phyloP scores from a whole-genome alignment of 92 coral and sea anemone species.

The Phymanthus crucifer region DNA sequence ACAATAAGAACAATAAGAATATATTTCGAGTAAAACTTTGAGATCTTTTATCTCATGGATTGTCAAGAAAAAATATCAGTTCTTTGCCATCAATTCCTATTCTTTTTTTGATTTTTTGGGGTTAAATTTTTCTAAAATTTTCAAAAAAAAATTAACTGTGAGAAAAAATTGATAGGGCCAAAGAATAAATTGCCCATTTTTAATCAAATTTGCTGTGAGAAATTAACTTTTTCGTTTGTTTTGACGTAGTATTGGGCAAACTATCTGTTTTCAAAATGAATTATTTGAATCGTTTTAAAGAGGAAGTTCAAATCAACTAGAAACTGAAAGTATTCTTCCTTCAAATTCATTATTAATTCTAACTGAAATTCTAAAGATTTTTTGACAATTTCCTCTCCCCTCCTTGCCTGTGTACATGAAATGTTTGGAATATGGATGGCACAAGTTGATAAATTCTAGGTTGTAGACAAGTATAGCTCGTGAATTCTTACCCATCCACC shows the following conservation, averaged over 20 bases:
- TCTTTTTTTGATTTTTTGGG: too few relatives aligned
- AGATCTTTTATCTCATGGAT: too few relatives aligned
- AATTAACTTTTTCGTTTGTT: neutral
- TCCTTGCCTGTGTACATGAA: neutral
- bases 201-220: neutral
- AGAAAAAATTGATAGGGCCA: neutral
- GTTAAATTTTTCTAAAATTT: neutral
- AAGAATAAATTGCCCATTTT: neutral
- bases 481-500: conserved; percentile 95
- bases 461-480: neutral
- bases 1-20: neutral
- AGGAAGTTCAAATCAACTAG: neutral
- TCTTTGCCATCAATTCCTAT: too few relatives aligned
- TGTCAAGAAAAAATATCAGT: too few relatives aligned
- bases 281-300: neutral
- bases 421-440: neutral
- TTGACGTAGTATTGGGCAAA: neutral
- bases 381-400: conserved; percentile 2
- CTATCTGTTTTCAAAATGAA: neutral
- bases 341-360: neutral
- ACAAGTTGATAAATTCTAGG: neutral
- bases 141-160: neutral
- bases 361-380: conserved; percentile 17
- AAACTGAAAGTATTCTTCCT: conserved; percentile 8
- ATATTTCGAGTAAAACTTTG: neutral